Evolutionary conservation across 2,797 vertebrate species (phyloP), one percentile per base, ranked within the genome.

Genomic region (Pelochelys cantorii): DNA sequence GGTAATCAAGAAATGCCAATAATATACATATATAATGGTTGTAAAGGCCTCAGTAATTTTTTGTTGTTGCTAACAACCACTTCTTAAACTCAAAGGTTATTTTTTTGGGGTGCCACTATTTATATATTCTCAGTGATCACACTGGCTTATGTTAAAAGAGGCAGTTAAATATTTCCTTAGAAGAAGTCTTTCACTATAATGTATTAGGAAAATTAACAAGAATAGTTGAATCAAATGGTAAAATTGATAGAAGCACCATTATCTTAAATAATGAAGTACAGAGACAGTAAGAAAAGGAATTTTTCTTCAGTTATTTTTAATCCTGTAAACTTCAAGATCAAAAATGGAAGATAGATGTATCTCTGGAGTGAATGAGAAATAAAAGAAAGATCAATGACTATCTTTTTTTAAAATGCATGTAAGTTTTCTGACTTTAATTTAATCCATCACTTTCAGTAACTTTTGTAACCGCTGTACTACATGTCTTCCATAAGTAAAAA

Each of bases 251-350:
- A 14, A 57, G 11, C 83, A 87, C 12, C 13, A 74, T 88, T 94
- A 91, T 90, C 42, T 93, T 92, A 93, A 93, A 83, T 83, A 91
- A 88, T 8, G 29, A 60, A 83, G 2, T 85, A 86, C 54, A 91
- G 87, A 89, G 42, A 53, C 78, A 90, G 83, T 85, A 93, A 88
- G 84, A 80, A 92, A 96, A 82, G 57, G 11, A 14, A 62, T 84
- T 54, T 94, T 89, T 53, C n/a, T 2, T 22, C 53, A 80, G 52
- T 83, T 93, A 84, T 87, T 94, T 89, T 59, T 84, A 90, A 91
- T 90, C 81, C 54, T 84, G 25, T 84, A 89, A 85, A 74, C 3
- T 3, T 81, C 84, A 90, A 56, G 75, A 87, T 91, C 11, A 90
- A 84, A 92, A 92, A 79, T 8, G 34, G 0, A 17, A 94, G 82